Conservation (phyloP, 2,888 invertebrate genomes). For the Macrophya alboannulata region DNA sequence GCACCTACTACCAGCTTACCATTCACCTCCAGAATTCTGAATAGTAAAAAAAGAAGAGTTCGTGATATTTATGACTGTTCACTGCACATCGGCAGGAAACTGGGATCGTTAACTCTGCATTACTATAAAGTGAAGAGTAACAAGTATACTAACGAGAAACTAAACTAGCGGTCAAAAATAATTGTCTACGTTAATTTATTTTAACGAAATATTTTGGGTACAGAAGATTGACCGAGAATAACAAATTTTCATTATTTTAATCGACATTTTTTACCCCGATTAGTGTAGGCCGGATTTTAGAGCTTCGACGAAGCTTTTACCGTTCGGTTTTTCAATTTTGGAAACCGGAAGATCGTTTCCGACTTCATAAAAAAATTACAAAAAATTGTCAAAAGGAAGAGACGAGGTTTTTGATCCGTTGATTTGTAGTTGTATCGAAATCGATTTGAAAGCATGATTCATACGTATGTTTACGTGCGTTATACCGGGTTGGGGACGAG, state of each 20-base stretch:
- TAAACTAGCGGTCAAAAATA: neutral
- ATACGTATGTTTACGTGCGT: neutral
- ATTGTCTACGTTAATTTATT: neutral
- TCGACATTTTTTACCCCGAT: neutral
- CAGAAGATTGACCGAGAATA: neutral
- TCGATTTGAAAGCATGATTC: neutral
- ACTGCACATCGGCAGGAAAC: slow-evolving; percentile 33
- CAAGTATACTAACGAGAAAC: neutral
- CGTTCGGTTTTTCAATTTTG: neutral
- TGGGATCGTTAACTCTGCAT: slow-evolving; percentile 36
- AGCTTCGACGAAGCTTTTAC: neutral
- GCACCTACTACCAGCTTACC: slow-evolving; percentile 88
- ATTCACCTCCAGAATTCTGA: slow-evolving; percentile 91
- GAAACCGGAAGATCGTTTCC: neutral
- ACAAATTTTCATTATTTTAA: neutral
- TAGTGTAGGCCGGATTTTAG: neutral
- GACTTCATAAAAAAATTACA: neutral
- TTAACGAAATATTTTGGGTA: neutral
- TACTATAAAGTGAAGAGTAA: neutral
- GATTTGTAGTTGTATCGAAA: neutral
- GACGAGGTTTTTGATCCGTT: neutral
- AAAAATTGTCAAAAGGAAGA: neutral
- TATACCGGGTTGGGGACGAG: slow-evolving; percentile 62
- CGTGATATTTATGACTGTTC: slow-evolving; percentile 7
- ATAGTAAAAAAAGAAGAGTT: slow-evolving; percentile 63